phyloP scores from a whole-genome alignment of 1,140 invertebrate species.

The Arctopsyche grandis region DNA sequence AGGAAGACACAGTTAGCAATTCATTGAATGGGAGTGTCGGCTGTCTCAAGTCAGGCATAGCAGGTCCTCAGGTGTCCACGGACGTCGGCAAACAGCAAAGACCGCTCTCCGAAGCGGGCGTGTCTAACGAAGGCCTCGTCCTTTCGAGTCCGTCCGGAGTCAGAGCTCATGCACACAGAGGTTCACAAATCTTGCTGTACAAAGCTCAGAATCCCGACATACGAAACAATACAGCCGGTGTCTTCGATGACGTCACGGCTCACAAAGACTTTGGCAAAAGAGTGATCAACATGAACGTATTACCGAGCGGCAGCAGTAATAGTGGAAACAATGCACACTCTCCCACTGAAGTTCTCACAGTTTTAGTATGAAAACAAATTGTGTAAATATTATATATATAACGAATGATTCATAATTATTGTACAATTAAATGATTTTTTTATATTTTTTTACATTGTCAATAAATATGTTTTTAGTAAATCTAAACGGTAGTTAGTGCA shows the following conservation, averaged over 20 bases:
- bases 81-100: conserved; percentile 67
- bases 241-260: conserved; percentile 72
- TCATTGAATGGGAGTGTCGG: conserved; percentile 60
- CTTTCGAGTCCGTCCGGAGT: conserved; percentile 68
- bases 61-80: conserved; percentile 51
- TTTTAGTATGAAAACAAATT: conserved; percentile 57
- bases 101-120: conserved; percentile 60
- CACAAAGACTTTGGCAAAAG: conserved; percentile 84
- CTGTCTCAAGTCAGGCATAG: conserved; percentile 58
- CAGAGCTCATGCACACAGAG: conserved; percentile 65
- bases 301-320: conserved; percentile 40
- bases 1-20: conserved; percentile 61
- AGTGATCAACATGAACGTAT: conserved; percentile 62
- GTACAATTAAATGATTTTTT: conserved; percentile 14
- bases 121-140: conserved; percentile 68
- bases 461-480: conserved; percentile 17
- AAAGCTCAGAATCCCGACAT: conserved; percentile 81
- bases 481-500: not conserved
- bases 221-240: conserved; percentile 80
- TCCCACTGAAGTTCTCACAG: conserved; percentile 64
- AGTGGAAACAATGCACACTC: conserved; percentile 46
- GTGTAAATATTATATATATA: not conserved
- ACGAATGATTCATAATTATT: conserved; percentile 18
- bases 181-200: conserved; percentile 73
- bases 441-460: conserved; percentile 19